phyloP scores from a whole-genome alignment of 2,113 vertebrate species.

The Zosterops pallidus region DNA sequence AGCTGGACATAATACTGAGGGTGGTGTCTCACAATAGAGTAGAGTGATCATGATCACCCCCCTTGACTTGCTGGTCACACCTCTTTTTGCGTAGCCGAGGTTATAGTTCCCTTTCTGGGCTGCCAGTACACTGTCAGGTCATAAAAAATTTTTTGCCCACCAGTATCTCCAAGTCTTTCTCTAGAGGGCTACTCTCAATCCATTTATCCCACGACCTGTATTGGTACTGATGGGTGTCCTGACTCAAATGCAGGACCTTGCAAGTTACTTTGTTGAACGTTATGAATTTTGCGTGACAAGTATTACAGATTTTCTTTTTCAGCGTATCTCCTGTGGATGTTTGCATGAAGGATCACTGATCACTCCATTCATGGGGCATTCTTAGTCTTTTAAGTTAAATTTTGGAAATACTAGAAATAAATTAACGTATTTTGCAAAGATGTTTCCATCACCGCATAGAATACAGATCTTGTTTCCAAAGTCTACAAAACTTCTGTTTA shows the following conservation, averaged over 20 bases:
- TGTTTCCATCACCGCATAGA: neutral
- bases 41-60: neutral
- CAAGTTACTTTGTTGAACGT: neutral
- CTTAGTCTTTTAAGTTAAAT: neutral
- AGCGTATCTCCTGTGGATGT: neutral
- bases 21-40: neutral
- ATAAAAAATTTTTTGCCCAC: neutral
- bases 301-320: neutral
- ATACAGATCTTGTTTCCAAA: neutral
- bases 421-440: neutral
- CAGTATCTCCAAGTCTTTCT: neutral
- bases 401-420: neutral
- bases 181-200: neutral
- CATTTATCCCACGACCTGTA: neutral
- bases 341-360: neutral
- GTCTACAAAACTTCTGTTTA: neutral
- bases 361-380: neutral
- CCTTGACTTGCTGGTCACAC: fast-evolving
- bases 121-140: neutral
- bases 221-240: neutral
- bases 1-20: neutral
- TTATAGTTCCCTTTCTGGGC: neutral
- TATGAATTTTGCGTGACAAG: neutral
- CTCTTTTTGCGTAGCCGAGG: neutral
- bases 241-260: neutral